Conservation (phyloP, 2,113 vertebrate genomes). For the Zosterops japonicus region DNA sequence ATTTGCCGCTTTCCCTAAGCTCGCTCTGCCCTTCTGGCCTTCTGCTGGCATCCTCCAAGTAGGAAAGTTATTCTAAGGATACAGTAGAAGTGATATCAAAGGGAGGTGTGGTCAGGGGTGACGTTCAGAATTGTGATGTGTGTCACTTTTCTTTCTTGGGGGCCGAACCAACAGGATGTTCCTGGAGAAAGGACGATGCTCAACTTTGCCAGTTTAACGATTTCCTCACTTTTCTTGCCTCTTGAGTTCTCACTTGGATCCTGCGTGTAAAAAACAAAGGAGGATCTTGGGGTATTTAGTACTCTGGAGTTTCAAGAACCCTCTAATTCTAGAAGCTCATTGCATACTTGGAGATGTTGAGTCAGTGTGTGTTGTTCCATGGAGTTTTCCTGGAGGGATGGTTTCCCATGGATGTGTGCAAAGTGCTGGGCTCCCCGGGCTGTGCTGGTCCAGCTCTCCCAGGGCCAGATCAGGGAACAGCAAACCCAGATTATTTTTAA, state of each 20-base stretch:
- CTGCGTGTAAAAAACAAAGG: neutral
- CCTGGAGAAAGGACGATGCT: neutral
- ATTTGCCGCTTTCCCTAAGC: neutral
- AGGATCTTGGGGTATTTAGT: neutral
- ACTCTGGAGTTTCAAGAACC: neutral
- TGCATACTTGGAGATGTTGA: neutral
- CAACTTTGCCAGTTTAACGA: neutral
- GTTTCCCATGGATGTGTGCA: neutral
- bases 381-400: neutral
- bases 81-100: neutral
- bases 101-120: neutral
- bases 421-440: neutral
- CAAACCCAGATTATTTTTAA: neutral
- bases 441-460: neutral
- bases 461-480: neutral
- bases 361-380: accelerated
- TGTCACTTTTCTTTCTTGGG: neutral
- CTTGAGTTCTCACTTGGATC: neutral
- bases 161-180: neutral
- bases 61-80: neutral
- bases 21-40: neutral
- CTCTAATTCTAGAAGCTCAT: neutral
- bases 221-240: neutral
- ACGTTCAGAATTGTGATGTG: accelerated
- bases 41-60: neutral